Percentiles rank a stretch among this genome's conserved stretches.
Evolutionary conservation across 1,140 invertebrate genomes (phyloP).

Genomic region (Arion vulgaris): DNA sequence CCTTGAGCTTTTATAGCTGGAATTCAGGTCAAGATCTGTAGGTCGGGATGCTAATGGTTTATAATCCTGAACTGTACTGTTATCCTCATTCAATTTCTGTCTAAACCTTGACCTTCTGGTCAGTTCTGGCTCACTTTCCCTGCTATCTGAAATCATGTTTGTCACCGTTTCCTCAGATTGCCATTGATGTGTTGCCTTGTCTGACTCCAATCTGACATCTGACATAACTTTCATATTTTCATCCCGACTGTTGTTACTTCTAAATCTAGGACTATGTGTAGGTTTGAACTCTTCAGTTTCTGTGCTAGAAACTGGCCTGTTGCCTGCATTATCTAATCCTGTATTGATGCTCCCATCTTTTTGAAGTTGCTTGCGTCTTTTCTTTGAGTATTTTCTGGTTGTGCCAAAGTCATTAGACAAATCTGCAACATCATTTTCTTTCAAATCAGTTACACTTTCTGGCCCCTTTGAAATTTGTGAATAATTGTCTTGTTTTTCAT

Average conservation of each 20-base stretch:
- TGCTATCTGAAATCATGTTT: neutral
- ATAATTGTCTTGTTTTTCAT: neutral
- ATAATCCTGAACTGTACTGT: neutral
- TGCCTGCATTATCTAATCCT: neutral
- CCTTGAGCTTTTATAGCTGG: neutral
- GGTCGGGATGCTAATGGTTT: neutral
- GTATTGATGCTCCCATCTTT: neutral
- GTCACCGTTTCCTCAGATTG: neutral
- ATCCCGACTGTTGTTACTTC: neutral
- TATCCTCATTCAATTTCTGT: neutral
- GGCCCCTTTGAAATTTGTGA: neutral
- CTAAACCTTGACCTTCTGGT: neutral
- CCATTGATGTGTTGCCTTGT: neutral
- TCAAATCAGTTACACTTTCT: neutral
- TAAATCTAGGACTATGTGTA: neutral
- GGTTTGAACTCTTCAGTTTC: neutral
- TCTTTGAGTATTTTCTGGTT: conserved; percentile 6
- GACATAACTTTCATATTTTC: neutral
- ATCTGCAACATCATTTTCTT: neutral
- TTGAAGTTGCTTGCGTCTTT: neutral
- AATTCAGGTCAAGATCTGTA: neutral
- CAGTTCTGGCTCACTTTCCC: neutral
- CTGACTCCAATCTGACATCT: neutral
- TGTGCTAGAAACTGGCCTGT: neutral
- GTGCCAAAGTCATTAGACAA: conserved; percentile 1